A percentile compares a stretch with the other conserved stretches of the same genome.
Evolutionary conservation across 2,113 vertebrate species (phyloP).

Genomic region (Lophura nycthemera): DNA sequence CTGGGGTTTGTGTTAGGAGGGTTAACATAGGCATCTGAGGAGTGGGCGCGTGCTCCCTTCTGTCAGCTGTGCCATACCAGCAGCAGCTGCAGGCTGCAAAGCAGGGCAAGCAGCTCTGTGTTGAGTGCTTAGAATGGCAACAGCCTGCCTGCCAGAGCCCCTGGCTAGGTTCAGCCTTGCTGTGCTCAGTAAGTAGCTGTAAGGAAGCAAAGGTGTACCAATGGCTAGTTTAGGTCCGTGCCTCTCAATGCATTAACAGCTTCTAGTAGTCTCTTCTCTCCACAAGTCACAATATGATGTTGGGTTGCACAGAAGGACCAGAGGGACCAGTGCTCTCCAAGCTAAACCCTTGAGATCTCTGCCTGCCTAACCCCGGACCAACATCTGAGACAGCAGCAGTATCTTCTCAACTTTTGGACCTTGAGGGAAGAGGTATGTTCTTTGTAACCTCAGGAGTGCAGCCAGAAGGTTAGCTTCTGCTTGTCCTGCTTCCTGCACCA

Average conservation of each 20-base stretch:
- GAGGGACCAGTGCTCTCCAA: rapidly evolving
- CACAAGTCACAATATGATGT: rapidly evolving
- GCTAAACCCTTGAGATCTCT: neutral
- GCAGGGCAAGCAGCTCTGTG: neutral
- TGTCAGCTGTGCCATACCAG: neutral
- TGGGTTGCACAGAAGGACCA: neutral
- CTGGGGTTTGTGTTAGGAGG: neutral
- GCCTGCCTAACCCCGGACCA: neutral
- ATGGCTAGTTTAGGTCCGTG: neutral
- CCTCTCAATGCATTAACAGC: neutral
- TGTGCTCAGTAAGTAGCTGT: neutral
- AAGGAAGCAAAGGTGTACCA: neutral
- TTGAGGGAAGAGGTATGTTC: neutral
- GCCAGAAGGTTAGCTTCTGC: neutral
- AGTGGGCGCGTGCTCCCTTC: neutral
- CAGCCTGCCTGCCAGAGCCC: neutral
- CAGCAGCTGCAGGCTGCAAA: neutral
- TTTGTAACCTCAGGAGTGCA: rapidly evolving
- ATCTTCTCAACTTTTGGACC: neutral
- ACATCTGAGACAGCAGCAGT: neutral
- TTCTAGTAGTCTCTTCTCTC: neutral
- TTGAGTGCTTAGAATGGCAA: neutral
- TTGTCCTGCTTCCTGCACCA: neutral
- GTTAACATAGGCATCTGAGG: neutral
- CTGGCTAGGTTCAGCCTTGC: neutral